Base-by-base conservation (phyloP, 2,888 invertebrate genomes). In the Phyllotreta cruciferae region DNA sequence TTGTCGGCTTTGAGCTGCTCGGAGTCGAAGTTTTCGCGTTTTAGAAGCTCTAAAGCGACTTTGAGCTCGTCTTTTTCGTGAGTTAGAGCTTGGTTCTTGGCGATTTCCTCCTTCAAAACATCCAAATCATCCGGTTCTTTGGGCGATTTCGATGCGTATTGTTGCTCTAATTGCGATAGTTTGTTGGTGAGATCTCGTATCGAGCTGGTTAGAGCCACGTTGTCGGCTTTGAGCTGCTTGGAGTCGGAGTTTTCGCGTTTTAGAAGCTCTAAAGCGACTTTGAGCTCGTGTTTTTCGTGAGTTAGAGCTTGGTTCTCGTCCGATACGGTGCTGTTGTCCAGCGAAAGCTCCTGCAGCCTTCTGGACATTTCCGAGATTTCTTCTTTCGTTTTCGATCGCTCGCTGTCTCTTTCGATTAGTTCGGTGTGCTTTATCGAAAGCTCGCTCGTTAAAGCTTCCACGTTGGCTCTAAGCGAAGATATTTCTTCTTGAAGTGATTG, bases 11-110 rank as follows among this genome's bases (percentile, higher is more conserved):
- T 50, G 0, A 41, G 54, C 37, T 61, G 65, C 9, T 65, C 62
- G n/a, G 62, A 62, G 11, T 53, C 62, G 4, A 13, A 56, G 36
- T 58, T 65, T 54, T 78, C 77, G 10, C 68, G 71, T 60, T 74
- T 69, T 56, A 74, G 41, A 45, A 62, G 56, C 58, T 79, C 78
- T n/a, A 71, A 64, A 56, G 72, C 74, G 3, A 78, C 60, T 68
- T 78, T 79, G 8, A 73, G 61, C 42, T 75, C 78, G 42, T 76
- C 77, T 8, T 76, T 67, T 50, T 78, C 75, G 1, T 64, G 61
- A n/a, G n/a, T n/a, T n/a, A 80, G 68, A 1, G 78, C 77, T 67
- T 81, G 80, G 65, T 80, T 80, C 60, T 79, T 77, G 3, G 71
- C 70, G 34, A 80, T 55, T 74, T 80, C 80, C 35, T 77, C 78